Percentiles rank a stretch among this genome's conserved stretches.
phyloP scores from a whole-genome alignment of 2,888 invertebrate genomes.

The Penaeus monodon region DNA sequence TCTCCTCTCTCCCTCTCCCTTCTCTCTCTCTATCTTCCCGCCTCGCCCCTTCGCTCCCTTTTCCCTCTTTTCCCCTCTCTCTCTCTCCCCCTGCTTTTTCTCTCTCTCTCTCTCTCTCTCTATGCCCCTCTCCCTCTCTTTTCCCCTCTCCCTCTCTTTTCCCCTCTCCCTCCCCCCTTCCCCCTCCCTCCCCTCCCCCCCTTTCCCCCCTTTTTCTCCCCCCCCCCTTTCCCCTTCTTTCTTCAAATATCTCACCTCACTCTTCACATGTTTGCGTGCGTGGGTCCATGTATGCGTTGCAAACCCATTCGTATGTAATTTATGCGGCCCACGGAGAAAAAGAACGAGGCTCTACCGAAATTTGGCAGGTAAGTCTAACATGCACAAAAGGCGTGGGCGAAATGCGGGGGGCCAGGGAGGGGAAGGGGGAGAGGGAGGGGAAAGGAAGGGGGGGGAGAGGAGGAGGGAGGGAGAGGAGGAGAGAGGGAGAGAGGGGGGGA shows the following conservation, averaged over 20 bases:
- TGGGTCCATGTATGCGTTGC: too few relatives aligned
- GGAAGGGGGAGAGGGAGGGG: not conserved
- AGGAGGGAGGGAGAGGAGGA: not conserved
- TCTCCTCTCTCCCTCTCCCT: too few relatives aligned
- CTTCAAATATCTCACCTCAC: conserved; percentile 24
- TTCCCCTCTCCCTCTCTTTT: not conserved
- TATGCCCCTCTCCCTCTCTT: not conserved
- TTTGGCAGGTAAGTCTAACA: too few relatives aligned
- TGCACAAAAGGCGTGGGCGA: too few relatives aligned
- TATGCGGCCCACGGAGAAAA: too few relatives aligned
- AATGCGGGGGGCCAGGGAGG: not conserved
- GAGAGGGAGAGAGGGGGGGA: not conserved
- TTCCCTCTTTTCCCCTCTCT: not conserved
- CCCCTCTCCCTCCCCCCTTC: not conserved
- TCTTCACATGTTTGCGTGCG: not conserved
- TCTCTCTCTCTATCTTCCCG: not conserved
- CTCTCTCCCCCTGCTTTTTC: not conserved
- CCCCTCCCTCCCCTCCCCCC: not conserved
- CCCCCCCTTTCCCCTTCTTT: not conserved
- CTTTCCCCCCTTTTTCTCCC: not conserved
- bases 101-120: not conserved
- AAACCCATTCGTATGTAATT: too few relatives aligned
- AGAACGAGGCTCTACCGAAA: too few relatives aligned
- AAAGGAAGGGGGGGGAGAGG: not conserved
- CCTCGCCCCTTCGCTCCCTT: not conserved